These are phyloP conservation scores for Acleris cristana DNA, from an alignment of 2,888 invertebrate species.

Conservation along the genomic window DNA sequence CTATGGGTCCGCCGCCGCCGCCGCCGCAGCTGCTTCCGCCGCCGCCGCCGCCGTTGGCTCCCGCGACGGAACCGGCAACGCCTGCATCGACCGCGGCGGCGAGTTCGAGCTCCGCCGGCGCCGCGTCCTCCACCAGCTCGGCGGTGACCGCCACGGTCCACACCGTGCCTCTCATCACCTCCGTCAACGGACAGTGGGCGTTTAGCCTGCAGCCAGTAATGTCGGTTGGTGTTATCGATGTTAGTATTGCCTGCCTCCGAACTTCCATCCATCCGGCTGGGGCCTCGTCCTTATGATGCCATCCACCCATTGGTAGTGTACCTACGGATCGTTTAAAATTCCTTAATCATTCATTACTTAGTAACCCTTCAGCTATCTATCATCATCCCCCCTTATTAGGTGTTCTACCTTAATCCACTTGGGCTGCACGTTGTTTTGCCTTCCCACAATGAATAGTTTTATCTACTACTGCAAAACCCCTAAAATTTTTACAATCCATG, in stretches of 20 bases:
- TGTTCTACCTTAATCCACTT: too few species aligned
- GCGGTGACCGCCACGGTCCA: constrained; percentile 61
- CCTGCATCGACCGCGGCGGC: constrained; percentile 14
- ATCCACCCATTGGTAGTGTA: too few species aligned
- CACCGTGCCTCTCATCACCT: constrained; percentile 72
- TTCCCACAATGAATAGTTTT: too few species aligned
- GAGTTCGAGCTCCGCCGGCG: constrained; percentile 22
- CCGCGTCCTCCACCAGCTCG: constrained; percentile 8
- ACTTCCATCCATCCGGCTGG: too few species aligned
- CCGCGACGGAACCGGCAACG: background rate
- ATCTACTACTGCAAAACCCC: too few species aligned
- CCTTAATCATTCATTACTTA: too few species aligned
- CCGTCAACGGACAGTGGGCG: constrained; percentile 78
- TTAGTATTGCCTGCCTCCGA: constrained; percentile 48
- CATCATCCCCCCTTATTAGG: too few species aligned
- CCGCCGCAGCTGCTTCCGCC: constrained; percentile 47
- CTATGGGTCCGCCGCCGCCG: constrained; percentile 36
- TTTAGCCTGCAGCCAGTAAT: constrained; percentile 76
- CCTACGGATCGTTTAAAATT: too few species aligned
- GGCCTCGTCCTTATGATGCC: too few species aligned
- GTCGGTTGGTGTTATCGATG: constrained; percentile 73
- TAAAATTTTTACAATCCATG: too few species aligned
- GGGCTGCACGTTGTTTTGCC: too few species aligned
- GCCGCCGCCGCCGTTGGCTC: constrained; percentile 55
- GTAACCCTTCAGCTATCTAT: too few species aligned